Evolutionary conservation across 2,113 vertebrate species (phyloP).

Genomic region (Oreochromis niloticus): DNA sequence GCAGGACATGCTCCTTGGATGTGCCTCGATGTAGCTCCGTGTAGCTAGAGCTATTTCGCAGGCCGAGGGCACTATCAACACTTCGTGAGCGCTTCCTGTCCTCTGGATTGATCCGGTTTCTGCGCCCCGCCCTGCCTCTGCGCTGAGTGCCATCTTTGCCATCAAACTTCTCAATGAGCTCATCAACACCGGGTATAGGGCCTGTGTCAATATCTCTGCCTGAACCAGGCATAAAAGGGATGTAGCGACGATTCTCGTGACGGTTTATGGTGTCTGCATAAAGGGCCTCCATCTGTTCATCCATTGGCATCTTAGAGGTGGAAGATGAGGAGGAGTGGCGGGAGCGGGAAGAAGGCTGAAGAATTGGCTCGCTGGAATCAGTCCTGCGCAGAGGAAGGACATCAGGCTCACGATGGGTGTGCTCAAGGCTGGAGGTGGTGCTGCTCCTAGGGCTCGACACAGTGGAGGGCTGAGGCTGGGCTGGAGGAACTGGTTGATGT

Average conservation of each 20-base stretch:
- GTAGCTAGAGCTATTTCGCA: conserved; percentile 62
- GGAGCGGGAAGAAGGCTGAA: conserved; percentile 75
- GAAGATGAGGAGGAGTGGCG: conserved; percentile 81
- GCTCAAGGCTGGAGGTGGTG: conserved; percentile 67
- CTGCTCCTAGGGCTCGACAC: conserved; percentile 39
- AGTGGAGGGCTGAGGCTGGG: conserved; percentile 58
- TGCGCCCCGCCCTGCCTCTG: conserved; percentile 82
- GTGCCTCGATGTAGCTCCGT: conserved; percentile 71
- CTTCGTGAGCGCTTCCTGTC: conserved; percentile 89
- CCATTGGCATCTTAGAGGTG: conserved; percentile 69
- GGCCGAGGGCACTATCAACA: conserved; percentile 81
- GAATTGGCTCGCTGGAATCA: conserved; percentile 79
- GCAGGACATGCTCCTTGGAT: conserved; percentile 81
- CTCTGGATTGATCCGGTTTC: conserved; percentile 83
- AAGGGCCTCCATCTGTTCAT: conserved; percentile 84
- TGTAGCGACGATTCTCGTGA: conserved; percentile 91
- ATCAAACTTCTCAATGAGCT: conserved; percentile 93
- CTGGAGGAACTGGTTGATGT: neutral
- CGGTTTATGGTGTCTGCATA: conserved; percentile 89
- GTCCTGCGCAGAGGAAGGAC: conserved; percentile 84
- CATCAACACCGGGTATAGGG: conserved; percentile 84
- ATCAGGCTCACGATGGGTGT: conserved; percentile 76
- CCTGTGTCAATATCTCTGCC: conserved; percentile 93
- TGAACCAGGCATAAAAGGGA: conserved; percentile 90
- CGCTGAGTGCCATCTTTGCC: conserved; percentile 76